Evolutionary conservation across 2,888 invertebrate species (phyloP).

Genomic region (Cosmopolites sordidus): DNA sequence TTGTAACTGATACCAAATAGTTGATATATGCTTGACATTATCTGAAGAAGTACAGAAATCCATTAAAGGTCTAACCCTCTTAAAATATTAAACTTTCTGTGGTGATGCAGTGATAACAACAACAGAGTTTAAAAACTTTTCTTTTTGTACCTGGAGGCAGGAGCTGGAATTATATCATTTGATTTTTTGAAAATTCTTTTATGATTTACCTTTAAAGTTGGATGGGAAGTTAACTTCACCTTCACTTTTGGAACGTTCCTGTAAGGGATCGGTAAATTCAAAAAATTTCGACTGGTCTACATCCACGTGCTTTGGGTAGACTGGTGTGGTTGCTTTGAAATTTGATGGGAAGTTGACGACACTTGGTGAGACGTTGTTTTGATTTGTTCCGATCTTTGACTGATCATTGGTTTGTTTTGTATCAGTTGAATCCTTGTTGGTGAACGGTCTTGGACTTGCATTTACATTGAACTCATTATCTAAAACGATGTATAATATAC

Average conservation of each 20-base stretch:
- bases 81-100: no score
- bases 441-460: neutral
- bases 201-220: constrained; percentile 20
- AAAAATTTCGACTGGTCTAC: constrained; percentile 17
- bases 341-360: constrained; percentile 32
- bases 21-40: no score
- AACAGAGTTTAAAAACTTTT: neutral
- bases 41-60: no score
- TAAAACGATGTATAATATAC: constrained; percentile 4
- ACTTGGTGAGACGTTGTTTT: neutral
- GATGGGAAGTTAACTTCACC: constrained; percentile 21
- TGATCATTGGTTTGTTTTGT: neutral
- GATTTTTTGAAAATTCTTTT: neutral
- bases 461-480: constrained; percentile 12
- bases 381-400: neutral
- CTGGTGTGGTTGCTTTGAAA: constrained; percentile 36
- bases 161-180: neutral
- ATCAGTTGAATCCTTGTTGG: constrained; percentile 3
- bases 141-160: neutral
- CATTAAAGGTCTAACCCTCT: no score
- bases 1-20: no score
- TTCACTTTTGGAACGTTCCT: neutral
- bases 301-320: constrained; percentile 29
- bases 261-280: constrained; percentile 9
- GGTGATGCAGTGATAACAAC: no score